Base-by-base conservation (phyloP, 2,113 vertebrate species). In the Ariopsis seemanni region DNA sequence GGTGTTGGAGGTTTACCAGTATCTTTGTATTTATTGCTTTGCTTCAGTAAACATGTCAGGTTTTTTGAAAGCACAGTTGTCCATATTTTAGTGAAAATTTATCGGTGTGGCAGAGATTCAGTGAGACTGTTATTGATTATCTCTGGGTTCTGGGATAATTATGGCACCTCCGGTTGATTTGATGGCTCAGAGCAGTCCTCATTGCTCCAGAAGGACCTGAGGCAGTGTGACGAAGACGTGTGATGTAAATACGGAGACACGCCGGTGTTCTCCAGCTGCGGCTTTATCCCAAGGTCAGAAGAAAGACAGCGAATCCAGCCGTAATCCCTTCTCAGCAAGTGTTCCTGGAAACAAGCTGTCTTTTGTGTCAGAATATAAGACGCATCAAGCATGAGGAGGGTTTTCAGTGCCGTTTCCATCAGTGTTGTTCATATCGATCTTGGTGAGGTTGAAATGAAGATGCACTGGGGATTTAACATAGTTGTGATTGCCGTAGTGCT, bases 221-320 rank as follows among this genome's bases (percentile, higher is more conserved):
- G 93, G 90, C 90, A 95, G 92, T 94, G 91, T 92, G 92, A 93
- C 91, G 85, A 91, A 92, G 91, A 92, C 90, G 89, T 93, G 91
- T 91, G 92, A 90, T 93, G 92, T 93, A 93, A 95, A 94, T 94
- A 92, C 92, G 86, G 91, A 91, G 91, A 91, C 92, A 86, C 90
- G 84, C 87, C 91, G 91, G 93, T 93, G 89, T 92, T 93, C 90
- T 94, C 93, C 94, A 95, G 93, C 94, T 93, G 93, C 92, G 93
- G 93, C 93, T 95, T 94, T 81, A 94, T 95, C 94, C 94, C 92
- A 92, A 93, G 91, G 93, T 94, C 93, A 94, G 94, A 92, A 95
- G 77, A 86, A 94, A 94, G 93, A 92, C 92, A 93, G 94, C 93
- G 94, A 94, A 95, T 94, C 91, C 91, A 89, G 77, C 89, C 82